Evolutionary conservation across 2,888 invertebrate genomes (phyloP), one percentile per base, ranked within the genome.

Genomic region (Polyommatus icarus): DNA sequence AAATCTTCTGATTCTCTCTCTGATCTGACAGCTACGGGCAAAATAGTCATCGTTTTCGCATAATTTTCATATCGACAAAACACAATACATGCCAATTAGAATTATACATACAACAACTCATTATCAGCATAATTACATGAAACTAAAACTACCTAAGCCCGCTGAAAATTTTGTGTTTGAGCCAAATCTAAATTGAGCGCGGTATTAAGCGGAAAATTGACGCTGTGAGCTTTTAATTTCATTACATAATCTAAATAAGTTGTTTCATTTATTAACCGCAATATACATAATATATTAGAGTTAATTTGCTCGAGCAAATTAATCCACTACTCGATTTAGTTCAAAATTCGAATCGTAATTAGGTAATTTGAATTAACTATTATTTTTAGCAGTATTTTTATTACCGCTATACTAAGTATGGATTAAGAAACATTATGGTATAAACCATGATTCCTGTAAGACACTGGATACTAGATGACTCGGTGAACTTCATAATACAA

Each of bases 91-190:
- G 50, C 3, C 50, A 54, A 18, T 54, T 54, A 54, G 18, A 54
- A 40, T 18, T 36, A 71, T 18, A 40, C n/a, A 24, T n/a, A 50
- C 1, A 73, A 50, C 46, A 73, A 73, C 8, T 20, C 12, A 73
- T 73, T 46, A 46, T 73, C 10, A 20, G 18, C 29, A 54, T 54
- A 50, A 75, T 50, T 75, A 18, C 12, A 75, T 24, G 32, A 32
- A 57, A 76, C 57, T 61, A 46, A 57, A 54, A 77, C 29, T 18
- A 24, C 20, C 87, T 89, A 90, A 90, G 88, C 88, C 87, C 88
- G 88, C 89, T 89, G 87, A 89, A 87, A 86, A 90, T 90, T 89
- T 89, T 89, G 88, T 85, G 89, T 85, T 85, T 87, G 87, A 85
- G 86, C 86, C 87, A 86, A 86, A 86, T 84, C 86, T 84, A 83